These are phyloP conservation scores for Lutjanus erythropterus DNA, from an alignment of 2,113 vertebrate species.

Conservation along the genomic window DNA sequence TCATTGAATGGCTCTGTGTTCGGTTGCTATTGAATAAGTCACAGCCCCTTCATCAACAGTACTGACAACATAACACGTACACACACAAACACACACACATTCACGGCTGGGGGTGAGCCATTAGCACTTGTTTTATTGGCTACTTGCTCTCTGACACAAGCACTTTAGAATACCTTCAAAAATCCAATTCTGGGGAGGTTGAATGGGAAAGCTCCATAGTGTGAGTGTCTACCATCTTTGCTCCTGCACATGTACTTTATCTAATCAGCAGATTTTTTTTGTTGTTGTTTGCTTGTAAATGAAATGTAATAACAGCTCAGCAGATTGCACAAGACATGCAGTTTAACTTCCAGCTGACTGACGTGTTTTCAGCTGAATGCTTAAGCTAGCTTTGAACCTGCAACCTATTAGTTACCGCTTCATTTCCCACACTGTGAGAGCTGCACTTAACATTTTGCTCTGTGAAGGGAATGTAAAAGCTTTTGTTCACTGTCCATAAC, in stretches of 20 bases:
- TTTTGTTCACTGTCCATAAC: slow-evolving; percentile 45
- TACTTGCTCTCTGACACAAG: slow-evolving; percentile 49
- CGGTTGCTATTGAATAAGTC: slow-evolving; percentile 55
- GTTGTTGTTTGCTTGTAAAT: slow-evolving; percentile 7
- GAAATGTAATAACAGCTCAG: slow-evolving; percentile 2
- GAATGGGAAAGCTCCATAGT: slow-evolving; percentile 9
- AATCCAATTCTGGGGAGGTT: slow-evolving; percentile 41
- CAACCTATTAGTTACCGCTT: slow-evolving; percentile 25
- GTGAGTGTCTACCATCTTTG: slow-evolving; percentile 9
- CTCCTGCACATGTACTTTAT: not conserved
- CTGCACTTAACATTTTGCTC: slow-evolving; percentile 26
- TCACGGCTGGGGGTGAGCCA: slow-evolving; percentile 27
- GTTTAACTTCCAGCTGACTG: slow-evolving; percentile 35
- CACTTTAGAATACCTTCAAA: slow-evolving; percentile 37
- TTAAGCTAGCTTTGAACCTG: slow-evolving; percentile 43
- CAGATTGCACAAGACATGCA: slow-evolving; percentile 1
- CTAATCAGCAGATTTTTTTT: slow-evolving; percentile 28
- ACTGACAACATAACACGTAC: slow-evolving; percentile 48
- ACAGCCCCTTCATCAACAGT: slow-evolving; percentile 46
- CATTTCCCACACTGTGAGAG: slow-evolving; percentile 33
- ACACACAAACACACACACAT: slow-evolving; percentile 37
- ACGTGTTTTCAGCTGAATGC: slow-evolving; percentile 29
- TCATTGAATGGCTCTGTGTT: slow-evolving; percentile 54
- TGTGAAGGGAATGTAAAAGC: slow-evolving; percentile 26
- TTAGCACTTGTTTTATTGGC: slow-evolving; percentile 56